Base-by-base conservation (phyloP, 2,888 invertebrate species). In the Ophion ellenae region DNA sequence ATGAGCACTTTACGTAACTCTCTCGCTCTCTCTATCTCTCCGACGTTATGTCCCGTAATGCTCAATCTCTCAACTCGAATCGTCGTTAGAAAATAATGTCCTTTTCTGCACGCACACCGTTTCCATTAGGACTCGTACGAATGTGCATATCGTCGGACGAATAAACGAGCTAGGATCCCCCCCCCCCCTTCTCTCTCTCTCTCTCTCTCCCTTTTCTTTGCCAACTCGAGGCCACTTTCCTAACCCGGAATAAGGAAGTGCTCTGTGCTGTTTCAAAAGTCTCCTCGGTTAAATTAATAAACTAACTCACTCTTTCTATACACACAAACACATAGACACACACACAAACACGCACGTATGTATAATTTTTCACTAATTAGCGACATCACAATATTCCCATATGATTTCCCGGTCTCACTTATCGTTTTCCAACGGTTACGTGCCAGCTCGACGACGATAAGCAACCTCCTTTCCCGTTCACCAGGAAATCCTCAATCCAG, bases 231-330 rank as follows among this genome's bases (percentile, higher is more conserved):
- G 57, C 59, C n/a, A 40, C 76, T 76, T 84, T 84, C 74, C 84
- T 81, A 77, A 81, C 77, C 81, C 81, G 84, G 84, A 84, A 84
- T 77, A 84, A 84, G 84, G 84, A 84, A 84, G 76, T 81, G 47
- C 20, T n/a, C 32, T n/a, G 74, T 28, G 66, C 40, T 57, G 64
- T 57, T 76, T 71, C 47, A 67, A 81, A 73, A 77, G 71, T 84
- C 66, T 63, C 70, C 71, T 73, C 81, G 71, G 77, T 81, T 67
- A 73, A 81, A 84, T 79, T 77, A 73, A 84, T 81, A 76, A 84
- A 74, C 17, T 17, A 32, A 32, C 45, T 64, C 59, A 53, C 36
- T 66, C 69, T 28, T n/a, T 24, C 20, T 61, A 17, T 17, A 47
- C 64, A 45, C 36, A 45, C 69, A 17, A 40, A 57, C 17, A 59